These are phyloP conservation scores for Eucidaris tribuloides DNA, from an alignment of 35 echinoderm and acorn worm species.

Conservation along the genomic window DNA sequence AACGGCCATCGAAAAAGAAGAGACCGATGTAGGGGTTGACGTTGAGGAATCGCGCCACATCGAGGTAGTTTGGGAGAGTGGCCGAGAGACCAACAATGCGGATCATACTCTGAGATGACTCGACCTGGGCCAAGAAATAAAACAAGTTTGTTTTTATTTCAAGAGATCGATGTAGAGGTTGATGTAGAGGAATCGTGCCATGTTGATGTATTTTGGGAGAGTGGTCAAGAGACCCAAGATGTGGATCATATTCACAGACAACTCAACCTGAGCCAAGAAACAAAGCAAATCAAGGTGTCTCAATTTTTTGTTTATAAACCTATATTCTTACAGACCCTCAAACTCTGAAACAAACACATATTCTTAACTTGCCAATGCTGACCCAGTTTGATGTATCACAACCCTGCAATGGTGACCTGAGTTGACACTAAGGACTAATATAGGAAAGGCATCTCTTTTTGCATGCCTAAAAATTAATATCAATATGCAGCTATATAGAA, in stretches of 20 bases:
- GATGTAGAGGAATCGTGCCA: slow-evolving; percentile 83
- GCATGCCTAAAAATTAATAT: no score
- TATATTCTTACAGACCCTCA: no score
- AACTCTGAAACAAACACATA: no score
- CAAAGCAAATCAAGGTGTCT: neutral
- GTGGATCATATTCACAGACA: slow-evolving; percentile 82
- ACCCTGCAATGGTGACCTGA: no score
- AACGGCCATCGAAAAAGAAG: slow-evolving; percentile 93
- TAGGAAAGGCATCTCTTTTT: no score
- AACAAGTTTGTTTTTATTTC: no score
- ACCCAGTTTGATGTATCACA: no score
- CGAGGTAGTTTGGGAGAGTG: slow-evolving; percentile 93
- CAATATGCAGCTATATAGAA: no score
- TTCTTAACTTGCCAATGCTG: no score
- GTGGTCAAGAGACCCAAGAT: slow-evolving; percentile 92
- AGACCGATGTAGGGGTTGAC: slow-evolving; percentile 94
- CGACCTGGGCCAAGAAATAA: no score
- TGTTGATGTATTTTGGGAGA: slow-evolving; percentile 90
- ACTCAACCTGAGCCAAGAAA: slow-evolving; percentile 88
- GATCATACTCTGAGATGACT: slow-evolving; percentile 97
- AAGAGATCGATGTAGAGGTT: slow-evolving; percentile 88
- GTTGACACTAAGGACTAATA: no score
- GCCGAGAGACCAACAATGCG: slow-evolving; percentile 91
- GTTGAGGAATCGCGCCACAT: slow-evolving; percentile 85
- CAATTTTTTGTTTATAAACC: neutral